Evolutionary conservation across 2,113 vertebrate genomes (phyloP).

Genomic region (Podocnemis expansa): DNA sequence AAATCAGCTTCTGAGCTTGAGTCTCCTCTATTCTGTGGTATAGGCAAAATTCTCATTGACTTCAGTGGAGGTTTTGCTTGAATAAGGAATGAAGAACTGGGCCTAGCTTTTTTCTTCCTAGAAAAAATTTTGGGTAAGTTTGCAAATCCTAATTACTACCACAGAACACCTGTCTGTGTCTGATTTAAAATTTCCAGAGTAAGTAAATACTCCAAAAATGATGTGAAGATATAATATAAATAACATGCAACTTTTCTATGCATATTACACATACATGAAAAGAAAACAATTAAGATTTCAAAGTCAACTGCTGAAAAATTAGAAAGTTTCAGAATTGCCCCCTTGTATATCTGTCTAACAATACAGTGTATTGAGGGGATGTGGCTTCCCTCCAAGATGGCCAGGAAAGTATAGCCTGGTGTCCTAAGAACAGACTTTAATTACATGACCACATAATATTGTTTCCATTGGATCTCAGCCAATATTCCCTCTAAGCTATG

Average conservation of each 20-base stretch:
- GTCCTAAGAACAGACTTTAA: neutral
- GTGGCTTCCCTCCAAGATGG: too few species aligned
- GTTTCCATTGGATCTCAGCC: neutral
- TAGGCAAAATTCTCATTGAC: neutral
- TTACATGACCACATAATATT: neutral
- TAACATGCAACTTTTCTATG: neutral
- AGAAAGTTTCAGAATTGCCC: neutral
- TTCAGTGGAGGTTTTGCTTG: neutral
- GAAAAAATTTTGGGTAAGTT: neutral
- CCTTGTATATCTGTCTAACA: neutral
- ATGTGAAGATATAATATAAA: neutral
- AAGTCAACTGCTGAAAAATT: neutral
- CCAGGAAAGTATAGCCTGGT: too few species aligned
- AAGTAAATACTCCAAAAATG: neutral
- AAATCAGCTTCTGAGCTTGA: neutral
- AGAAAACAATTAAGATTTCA: neutral
- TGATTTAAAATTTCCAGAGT: neutral
- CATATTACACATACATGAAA: neutral
- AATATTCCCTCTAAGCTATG: too few species aligned
- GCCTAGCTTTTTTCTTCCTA: neutral
- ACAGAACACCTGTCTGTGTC: neutral
- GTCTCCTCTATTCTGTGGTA: neutral
- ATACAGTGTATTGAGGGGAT: neutral
- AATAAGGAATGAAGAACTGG: neutral
- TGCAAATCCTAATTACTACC: neutral